Evolutionary conservation across 2,888 invertebrate species (phyloP).

Genomic region (Sinohyriopsis cumingii): DNA sequence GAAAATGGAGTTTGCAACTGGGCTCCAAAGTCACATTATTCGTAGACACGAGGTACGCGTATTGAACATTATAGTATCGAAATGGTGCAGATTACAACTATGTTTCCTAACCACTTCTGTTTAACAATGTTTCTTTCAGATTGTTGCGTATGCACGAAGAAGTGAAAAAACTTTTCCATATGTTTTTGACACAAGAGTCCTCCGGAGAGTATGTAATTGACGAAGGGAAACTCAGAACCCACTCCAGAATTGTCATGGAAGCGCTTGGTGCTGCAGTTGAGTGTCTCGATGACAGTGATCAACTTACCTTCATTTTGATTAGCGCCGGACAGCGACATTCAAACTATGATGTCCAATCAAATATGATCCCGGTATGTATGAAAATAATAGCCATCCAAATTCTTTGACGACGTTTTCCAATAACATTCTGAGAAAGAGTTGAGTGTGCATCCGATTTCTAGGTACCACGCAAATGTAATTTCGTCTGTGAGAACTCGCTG

Average conservation of each 20-base stretch:
- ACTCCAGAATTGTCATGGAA: conserved; percentile 62
- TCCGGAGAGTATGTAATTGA: conserved; percentile 45
- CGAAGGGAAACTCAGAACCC: conserved; percentile 52
- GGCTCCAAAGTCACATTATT: no score
- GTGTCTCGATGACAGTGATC: conserved; percentile 56
- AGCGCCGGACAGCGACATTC: conserved; percentile 59
- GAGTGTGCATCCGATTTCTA: no score
- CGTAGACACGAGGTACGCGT: no score
- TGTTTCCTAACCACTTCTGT: not conserved
- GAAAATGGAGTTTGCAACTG: no score
- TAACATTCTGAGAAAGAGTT: no score
- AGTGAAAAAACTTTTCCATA: conserved; percentile 51
- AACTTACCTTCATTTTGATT: conserved; percentile 50
- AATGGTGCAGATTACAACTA: no score
- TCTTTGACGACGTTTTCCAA: not conserved
- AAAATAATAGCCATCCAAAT: no score
- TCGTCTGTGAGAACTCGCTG: no score
- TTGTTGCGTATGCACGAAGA: conserved; percentile 56
- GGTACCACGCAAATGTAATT: no score
- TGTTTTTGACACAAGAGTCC: conserved; percentile 39
- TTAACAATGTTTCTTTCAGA: conserved; percentile 29
- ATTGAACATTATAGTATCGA: no score
- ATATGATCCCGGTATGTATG: conserved; percentile 53
- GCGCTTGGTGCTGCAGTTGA: conserved; percentile 65
- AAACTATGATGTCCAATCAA: conserved; percentile 51